Percentiles rank a stretch among this genome's conserved stretches.
Conservation (phyloP, 2,797 vertebrate genomes). For the Betta splendens region DNA sequence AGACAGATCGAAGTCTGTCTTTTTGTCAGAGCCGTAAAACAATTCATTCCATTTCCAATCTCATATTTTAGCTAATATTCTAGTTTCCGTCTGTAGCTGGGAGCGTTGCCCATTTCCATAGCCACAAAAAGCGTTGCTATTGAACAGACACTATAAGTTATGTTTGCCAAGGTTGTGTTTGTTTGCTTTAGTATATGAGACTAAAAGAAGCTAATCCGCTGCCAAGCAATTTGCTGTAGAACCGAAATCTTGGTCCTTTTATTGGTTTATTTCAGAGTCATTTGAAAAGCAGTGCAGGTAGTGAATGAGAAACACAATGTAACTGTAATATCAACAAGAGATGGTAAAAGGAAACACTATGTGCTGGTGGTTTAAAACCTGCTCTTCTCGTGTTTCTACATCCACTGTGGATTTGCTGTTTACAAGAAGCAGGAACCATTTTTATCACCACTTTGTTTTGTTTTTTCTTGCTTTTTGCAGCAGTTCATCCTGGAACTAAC, state of each 20-base stretch:
- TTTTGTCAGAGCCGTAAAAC: conserved; percentile 14
- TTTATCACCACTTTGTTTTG: neutral
- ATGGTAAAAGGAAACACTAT: too few relatives aligned
- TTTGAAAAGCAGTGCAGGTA: conserved; percentile 18
- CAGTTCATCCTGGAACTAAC: conserved; percentile 1
- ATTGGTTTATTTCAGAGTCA: conserved; percentile 11
- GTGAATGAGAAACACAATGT: too few relatives aligned
- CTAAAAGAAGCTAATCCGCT: conserved; percentile 8
- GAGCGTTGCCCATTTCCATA: conserved; percentile 10
- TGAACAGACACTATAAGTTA: neutral
- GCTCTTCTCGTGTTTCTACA: too few relatives aligned
- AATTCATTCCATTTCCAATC: conserved; percentile 13
- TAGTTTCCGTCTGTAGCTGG: conserved; percentile 3
- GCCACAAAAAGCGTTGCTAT: neutral
- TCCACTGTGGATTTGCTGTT: too few relatives aligned
- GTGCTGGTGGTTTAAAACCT: too few relatives aligned
- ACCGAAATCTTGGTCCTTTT: conserved; percentile 18
- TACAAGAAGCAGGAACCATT: neutral
- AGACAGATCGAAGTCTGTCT: conserved; percentile 25
- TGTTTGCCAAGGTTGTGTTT: conserved; percentile 5
- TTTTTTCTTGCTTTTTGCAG: neutral
- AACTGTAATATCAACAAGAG: too few relatives aligned
- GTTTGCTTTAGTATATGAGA: conserved; percentile 5
- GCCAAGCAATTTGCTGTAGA: conserved; percentile 25
- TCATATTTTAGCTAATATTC: too few relatives aligned